phyloP scores from a whole-genome alignment of 2,888 invertebrate species.

The Chrysina gloriosa region DNA sequence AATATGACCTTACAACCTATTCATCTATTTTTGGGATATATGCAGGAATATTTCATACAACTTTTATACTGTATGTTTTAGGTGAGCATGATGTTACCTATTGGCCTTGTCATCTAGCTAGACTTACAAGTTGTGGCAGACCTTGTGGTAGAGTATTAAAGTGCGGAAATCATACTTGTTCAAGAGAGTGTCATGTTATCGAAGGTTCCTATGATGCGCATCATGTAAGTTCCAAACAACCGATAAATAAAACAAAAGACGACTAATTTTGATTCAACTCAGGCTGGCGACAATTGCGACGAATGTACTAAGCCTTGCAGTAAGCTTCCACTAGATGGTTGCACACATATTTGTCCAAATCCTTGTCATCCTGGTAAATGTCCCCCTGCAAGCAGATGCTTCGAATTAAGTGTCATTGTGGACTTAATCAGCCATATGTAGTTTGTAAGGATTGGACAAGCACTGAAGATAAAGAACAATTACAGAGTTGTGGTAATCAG shows the following conservation, averaged over 20 bases:
- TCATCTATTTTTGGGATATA: no score
- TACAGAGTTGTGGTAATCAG: conserved; percentile 79
- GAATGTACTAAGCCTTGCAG: conserved; percentile 72
- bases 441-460: conserved; percentile 77
- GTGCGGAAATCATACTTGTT: conserved; percentile 85
- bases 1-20: no score
- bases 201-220: conserved; percentile 59
- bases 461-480: conserved; percentile 64
- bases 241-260: not conserved
- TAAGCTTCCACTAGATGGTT: conserved; percentile 76
- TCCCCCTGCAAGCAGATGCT: conserved; percentile 79
- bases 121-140: conserved; percentile 81
- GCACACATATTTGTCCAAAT: conserved; percentile 78
- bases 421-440: conserved; percentile 79
- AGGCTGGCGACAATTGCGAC: conserved; percentile 69
- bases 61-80: conserved; percentile 43
- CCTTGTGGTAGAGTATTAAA: conserved; percentile 77
- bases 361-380: conserved; percentile 82
- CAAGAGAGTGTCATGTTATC: conserved; percentile 77
- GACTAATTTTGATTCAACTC: conserved; percentile 42
- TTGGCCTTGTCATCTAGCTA: conserved; percentile 78
- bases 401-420: conserved; percentile 84
- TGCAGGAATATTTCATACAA: no score
- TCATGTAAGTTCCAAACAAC: conserved; percentile 49
- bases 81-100: conserved; percentile 77